Percentiles rank a stretch among this genome's conserved stretches.
Evolutionary conservation across 2,888 invertebrate genomes (phyloP).

Genomic region (Cepaea hortensis): DNA sequence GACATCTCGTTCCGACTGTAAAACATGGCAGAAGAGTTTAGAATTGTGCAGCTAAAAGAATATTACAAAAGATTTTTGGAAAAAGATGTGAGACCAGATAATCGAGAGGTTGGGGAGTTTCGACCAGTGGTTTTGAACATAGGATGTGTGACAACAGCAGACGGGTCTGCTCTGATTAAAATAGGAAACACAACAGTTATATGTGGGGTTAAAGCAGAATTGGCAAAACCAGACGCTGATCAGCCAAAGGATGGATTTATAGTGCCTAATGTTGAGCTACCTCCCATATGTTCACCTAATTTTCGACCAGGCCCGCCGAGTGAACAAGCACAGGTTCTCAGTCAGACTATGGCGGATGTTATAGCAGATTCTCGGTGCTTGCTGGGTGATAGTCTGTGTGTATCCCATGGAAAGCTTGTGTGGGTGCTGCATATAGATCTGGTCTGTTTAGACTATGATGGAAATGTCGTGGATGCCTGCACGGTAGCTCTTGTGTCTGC

Average conservation of each 20-base stretch:
- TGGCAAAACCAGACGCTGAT: constrained; percentile 84
- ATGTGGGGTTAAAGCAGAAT: constrained; percentile 90
- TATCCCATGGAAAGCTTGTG: constrained; percentile 80
- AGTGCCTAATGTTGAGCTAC: constrained; percentile 88
- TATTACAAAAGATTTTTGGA: constrained; percentile 86
- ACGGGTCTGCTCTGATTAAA: constrained; percentile 74
- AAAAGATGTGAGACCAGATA: constrained; percentile 86
- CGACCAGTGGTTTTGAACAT: constrained; percentile 83
- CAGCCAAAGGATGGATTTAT: constrained; percentile 83
- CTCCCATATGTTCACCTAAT: constrained; percentile 84
- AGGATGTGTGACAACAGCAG: constrained; percentile 73
- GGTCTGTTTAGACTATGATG: constrained; percentile 89
- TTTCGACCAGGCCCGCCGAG: constrained; percentile 85
- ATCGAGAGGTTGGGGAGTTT: constrained; percentile 84
- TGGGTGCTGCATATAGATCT: constrained; percentile 92
- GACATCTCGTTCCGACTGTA: too few species aligned
- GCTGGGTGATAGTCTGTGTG: constrained; percentile 80
- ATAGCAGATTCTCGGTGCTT: constrained; percentile 77
- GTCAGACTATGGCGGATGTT: constrained; percentile 84
- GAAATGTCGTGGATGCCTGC: constrained; percentile 88
- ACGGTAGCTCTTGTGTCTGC: constrained; percentile 86
- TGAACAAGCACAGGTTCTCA: constrained; percentile 87
- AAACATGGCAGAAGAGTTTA: constrained; percentile 68
- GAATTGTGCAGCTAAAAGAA: constrained; percentile 86
- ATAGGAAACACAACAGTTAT: constrained; percentile 88